Evolutionary conservation across 2,888 invertebrate species (phyloP), one percentile per base, ranked within the genome.

Genomic region (Germaria angustata): DNA sequence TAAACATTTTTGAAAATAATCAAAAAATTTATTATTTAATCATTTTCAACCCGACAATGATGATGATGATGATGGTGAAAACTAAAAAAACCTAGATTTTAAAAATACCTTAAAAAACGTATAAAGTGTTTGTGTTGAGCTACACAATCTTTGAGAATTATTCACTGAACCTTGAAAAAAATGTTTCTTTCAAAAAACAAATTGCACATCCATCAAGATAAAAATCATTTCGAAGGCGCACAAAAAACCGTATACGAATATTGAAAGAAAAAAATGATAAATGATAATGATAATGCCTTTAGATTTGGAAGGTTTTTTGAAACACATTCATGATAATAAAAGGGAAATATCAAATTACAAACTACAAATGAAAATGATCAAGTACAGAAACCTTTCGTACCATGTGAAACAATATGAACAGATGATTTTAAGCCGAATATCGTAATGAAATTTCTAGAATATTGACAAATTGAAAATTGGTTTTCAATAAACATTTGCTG

Each of bases 121-220:
- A 15, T 53, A n/a, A n/a, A n/a, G n/a, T n/a, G n/a, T n/a, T 7
- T 53, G 32, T 15, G 9, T 53, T 2, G 9, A 53, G 1, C 13
- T 28, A 28, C n/a, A 51, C 51, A n/a, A 6, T 13, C 28, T 53
- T 53, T 7, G 53, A 5, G 24, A 49, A 24, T 13, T 13, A 61
- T 51, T 65, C 36, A 72, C 46, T 32, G 49, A 73, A 73, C 59
- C 73, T 72, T 78, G 68, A 76, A 66, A 66, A 59, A 5, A 5
- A 28, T 28, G 11, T 39, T 72, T 34, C 36, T 51, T 51, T 51
- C 0, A 46, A 32, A 2, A 63, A 57, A 46, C 34, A 51, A 61
- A 72, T 61, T 73, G 15, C 22, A 44, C 53, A 80, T 71, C 75
- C 80, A 71, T 76, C 71, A 80, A 65, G 80, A 76, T 80, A 65